Evolutionary conservation across 2,113 vertebrate species (phyloP), one percentile per base, ranked within the genome.

Genomic region (Phocoena sinus): DNA sequence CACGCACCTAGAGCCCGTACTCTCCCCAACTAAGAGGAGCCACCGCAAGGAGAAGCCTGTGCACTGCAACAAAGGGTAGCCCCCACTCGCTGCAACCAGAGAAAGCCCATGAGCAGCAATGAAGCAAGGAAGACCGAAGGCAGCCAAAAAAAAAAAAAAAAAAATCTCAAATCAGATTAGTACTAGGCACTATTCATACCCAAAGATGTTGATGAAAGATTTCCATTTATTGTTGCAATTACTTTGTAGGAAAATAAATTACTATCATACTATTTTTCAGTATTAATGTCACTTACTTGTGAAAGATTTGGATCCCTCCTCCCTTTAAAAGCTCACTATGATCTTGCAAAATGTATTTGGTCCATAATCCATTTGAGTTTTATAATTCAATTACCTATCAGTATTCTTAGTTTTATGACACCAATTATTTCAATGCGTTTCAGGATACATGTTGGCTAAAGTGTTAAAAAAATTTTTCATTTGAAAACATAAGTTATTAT

Each of bases 111-210:
- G 50, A 14, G 13, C 50, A 50, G 13, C 13, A 50, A 50, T 13
- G 13, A 50, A 14, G 50, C 13, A 50, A 50, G 50, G 50, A 50
- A 50, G 50, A 50, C 50, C 50, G 13, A 50, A 50, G 50, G 50
- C 50, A 50, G 50, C 50, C 50, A 50, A 50, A 33, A 8, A 74
- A 96, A 97, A 8, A 36, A 74, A 96, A 97, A 82, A 33, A 91
- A 73, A 47, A 95, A 93, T 85, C 86, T 96, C 23, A 85, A 97
- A 95, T 92, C 58, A 91, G 63, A 86, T n/a, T n/a, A 33, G 33
- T 56, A 44, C 0, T 63, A 95, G 18, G n/a, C 17, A 53, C 67
- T 89, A 25, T 82, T 81, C 44, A 1, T 67, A 17, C 33, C 62
- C 36, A 90, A 95, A 92, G 68, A 67, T 81, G 31, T 60, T 74